Conservation (phyloP, 2,888 invertebrate species). For the Coelinius sp. region DNA sequence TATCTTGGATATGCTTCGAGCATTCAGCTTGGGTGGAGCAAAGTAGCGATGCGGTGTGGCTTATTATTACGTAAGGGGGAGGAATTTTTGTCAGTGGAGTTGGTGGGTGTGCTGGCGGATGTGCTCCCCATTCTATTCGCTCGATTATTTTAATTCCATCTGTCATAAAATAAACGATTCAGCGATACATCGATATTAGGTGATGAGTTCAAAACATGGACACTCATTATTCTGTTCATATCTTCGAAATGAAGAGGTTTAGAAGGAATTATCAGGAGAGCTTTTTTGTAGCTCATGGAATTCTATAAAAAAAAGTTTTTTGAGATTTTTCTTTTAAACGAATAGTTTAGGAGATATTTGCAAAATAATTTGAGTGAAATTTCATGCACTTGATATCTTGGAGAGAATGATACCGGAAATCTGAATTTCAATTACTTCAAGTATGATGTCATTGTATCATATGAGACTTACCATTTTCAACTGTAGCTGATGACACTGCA, state of each 20-base stretch:
- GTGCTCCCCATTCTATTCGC: slow-evolving; percentile 20
- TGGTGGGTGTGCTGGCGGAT: not conserved
- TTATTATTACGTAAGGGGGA: slow-evolving; percentile 35
- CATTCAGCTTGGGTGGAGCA: slow-evolving; percentile 22
- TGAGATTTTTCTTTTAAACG: too few relatives aligned
- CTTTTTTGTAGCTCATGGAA: too few relatives aligned
- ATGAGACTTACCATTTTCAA: not conserved
- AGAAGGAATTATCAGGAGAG: too few relatives aligned
- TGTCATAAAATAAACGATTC: not conserved
- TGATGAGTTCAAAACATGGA: too few relatives aligned
- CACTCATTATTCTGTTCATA: too few relatives aligned
- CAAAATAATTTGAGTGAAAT: too few relatives aligned
- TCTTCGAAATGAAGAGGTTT: too few relatives aligned
- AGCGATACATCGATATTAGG: too few relatives aligned
- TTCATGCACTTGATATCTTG: too few relatives aligned
- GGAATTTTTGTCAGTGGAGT: not conserved
- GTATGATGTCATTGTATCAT: not conserved
- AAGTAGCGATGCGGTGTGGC: slow-evolving; percentile 25
- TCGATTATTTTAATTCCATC: not conserved
- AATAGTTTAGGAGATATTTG: too few relatives aligned
- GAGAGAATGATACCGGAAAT: too few relatives aligned
- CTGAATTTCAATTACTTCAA: not conserved
- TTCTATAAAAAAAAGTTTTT: too few relatives aligned
- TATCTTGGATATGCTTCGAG: not conserved
- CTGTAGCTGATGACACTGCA: not conserved